Evolutionary conservation across 1,140 invertebrate species (phyloP), one percentile per base, ranked within the genome.

Genomic region (Procambarus clarkii): DNA sequence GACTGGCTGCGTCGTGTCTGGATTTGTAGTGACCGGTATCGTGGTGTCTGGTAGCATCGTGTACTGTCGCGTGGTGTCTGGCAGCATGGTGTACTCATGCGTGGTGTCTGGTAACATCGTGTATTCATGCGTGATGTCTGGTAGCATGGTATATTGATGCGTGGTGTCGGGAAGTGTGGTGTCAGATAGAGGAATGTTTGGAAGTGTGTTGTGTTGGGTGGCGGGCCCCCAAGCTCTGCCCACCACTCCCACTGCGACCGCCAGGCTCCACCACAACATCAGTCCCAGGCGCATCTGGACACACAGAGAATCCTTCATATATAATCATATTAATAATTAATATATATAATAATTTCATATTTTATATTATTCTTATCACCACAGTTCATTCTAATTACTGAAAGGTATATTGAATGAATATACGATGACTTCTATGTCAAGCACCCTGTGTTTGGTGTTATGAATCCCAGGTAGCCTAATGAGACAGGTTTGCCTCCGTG

Each of bases 281-380:
- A 91, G 82, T 91, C 89, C 82, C 60, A 85, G 83, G 82, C 89
- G 82, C 89, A 91, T 91, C 89, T 91, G 82, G 18, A 21, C 1
- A 21, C 50, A 5, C 34, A 54, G 50, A 54, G 50, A 54, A 13
- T 3, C 8, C 50, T 13, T 54, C 0, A 13, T 54, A 8, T 54
- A 54, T 54, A 34, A 34, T 34, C 34, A 34, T 34, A 34, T 34
- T 34, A 34, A 34, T 58, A 58, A 2, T 58, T 2, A 13, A 1
- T 13, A 58, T 13, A 58, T 9, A 58, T 58, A 58, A 13, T 58
- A 58, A 58, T 58, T 58, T 34, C 34, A 34, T 34, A 34, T 34
- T 34, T 34, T 34, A 34, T 34, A 34, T 0, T 34, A 34, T 34
- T 34, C 34, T 34, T 1, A 34, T 34, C 34, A 34, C 34, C 34